Base-by-base conservation (phyloP, 2,113 vertebrate genomes). In the Panthera tigris region DNA sequence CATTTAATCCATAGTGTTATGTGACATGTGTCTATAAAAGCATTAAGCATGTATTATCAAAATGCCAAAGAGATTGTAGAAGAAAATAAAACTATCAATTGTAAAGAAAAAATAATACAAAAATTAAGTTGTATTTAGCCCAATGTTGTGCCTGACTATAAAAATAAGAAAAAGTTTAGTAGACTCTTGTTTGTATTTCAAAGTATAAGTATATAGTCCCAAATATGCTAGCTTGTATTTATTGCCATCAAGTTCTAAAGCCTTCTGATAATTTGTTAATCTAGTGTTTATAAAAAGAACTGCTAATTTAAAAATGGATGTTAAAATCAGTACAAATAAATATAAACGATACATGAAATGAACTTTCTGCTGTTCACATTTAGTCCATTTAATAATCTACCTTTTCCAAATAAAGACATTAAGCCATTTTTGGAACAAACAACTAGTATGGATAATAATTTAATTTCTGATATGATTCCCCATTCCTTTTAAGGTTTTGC, bases 291-390 rank as follows among this genome's bases (percentile, higher is more conserved):
- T 79, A 79, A 86, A 79, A 80, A 29, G 4, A 92, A 82, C 0
- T 45, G 1, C 14, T 52, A 39, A 91, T 92, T 91, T 91, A 36
- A 7, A 91, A 91, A 76, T 69, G 4, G 39, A 18, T 29, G 9
- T 63, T 91, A 92, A 93, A 61, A 78, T 31, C 16, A 88, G n/a
- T 76, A 52, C 90, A 69, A 97, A 91, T 31, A 31, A 12, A 88
- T 27, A 76, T 13, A 79, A 55, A 45, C 29, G 5, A 50, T 74
- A 31, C 0, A 41, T 55, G 11, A 82, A 3, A 89, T 95, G 52
- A 89, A 57, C 21, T 61, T 93, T 80, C 13, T 33, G 16, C 15
- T 83, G 69, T 73, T 79, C 57, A 91, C 7, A 78, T 81, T 88
- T 91, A 57, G 4, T 65, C n/a, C 65, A 55, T 65, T 68, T 71